Base-by-base conservation (phyloP, 2,113 vertebrate species). In the Chinchilla lanigera region DNA sequence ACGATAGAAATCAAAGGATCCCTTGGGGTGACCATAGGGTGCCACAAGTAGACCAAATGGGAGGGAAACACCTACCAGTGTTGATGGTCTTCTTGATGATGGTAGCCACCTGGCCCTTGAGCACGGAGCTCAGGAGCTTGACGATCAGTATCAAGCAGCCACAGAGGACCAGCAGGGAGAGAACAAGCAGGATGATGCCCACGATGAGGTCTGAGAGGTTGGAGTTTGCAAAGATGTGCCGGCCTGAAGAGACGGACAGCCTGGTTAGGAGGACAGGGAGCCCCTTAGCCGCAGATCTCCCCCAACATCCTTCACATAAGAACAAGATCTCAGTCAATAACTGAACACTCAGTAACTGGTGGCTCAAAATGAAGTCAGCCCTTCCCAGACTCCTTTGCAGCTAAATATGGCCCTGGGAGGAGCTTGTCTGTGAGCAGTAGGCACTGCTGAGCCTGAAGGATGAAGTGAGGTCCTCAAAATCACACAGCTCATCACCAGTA, bases 21-120 rank as follows among this genome's bases (percentile, higher is more conserved):
- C 19, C 24, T 1, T 10, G 52, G 58, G 19, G 24, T 3, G 16
- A 19, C 41, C 33, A 16, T 3, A 24, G 22, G 63, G 26, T 5
- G 3, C 20, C 11, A 20, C 0, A 11, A 20, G 30, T 52, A 19
- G 41, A 10, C 7, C 13, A 8, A 11, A 22, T 3, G 2, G 33
- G n/a, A 30, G 3, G 12, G 56, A 13, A 3, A 11, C 44, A 93
- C 97, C 98, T 98, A 99, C 99, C 99, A 58, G 99, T 99, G 98
- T 99, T 99, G 97, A 99, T 98, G 58, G 99, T 99, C 98, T 99
- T 99, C 99, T 99, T 99, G 98, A 99, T 99, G 98, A 99, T 95
- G 3, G 98, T 86, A 0, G 99, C 99, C 56, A 99, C 99, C 98
- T 99, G 99, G 60, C 99, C 99, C 97, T 99, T 99, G 80, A 99